A percentile compares a stretch with the other conserved stretches of the same genome.
Evolutionary conservation across 2,888 invertebrate genomes (phyloP).

Genomic region (Eristalis arbustorum): DNA sequence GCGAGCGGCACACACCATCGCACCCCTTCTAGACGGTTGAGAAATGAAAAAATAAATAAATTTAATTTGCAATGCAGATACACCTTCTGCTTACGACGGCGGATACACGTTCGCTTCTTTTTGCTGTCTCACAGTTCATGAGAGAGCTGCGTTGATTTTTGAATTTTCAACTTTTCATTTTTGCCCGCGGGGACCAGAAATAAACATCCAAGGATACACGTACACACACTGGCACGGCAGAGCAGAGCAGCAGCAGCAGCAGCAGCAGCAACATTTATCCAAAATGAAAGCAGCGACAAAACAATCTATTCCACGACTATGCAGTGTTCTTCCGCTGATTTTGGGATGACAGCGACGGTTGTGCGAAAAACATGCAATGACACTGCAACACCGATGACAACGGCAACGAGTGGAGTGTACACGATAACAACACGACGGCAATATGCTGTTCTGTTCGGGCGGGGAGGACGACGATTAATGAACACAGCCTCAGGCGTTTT

Average conservation of each 20-base stretch:
- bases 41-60: slow-evolving; percentile 52
- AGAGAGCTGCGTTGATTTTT: slow-evolving; percentile 52
- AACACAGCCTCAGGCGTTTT: slow-evolving; percentile 65
- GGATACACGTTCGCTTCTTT: background rate
- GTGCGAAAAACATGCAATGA: background rate
- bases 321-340: slow-evolving; percentile 45
- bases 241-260: too few species aligned
- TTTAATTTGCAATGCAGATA: slow-evolving; percentile 67
- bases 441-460: background rate
- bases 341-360: slow-evolving; percentile 41
- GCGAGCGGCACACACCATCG: background rate
- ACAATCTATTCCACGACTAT: slow-evolving; percentile 39
- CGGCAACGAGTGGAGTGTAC: background rate
- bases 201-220: slow-evolving; percentile 35
- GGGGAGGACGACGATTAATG: slow-evolving; percentile 63
- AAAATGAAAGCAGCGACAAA: background rate
- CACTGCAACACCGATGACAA: background rate
- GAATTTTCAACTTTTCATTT: slow-evolving; percentile 46
- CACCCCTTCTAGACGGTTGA: background rate
- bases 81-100: slow-evolving; percentile 26
- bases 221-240: background rate
- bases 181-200: slow-evolving; percentile 31
- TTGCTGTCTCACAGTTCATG: slow-evolving; percentile 29
- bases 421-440: background rate
- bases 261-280: background rate